A percentile compares a stretch with the other conserved stretches of the same genome.
Evolutionary conservation across 30 jellyfish, hydroid and myxozoan genomes (phyloP).

Genomic region (Nemopilema nomurai): DNA sequence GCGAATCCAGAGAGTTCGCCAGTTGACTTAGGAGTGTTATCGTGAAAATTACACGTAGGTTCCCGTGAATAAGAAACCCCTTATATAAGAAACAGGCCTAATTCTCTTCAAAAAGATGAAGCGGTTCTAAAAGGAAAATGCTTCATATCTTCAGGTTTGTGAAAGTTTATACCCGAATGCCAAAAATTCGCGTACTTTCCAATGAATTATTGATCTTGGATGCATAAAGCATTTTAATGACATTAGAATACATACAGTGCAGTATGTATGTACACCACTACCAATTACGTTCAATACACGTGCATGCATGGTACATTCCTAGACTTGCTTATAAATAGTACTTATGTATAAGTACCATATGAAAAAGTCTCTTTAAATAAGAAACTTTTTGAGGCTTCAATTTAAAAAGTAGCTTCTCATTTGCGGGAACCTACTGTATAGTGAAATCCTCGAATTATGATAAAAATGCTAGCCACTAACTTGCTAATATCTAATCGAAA

Average conservation of each 20-base stretch:
- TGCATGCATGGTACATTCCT: constrained; percentile 28
- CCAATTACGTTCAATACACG: neutral
- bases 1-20: no score
- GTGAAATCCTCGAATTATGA: no score
- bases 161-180: neutral
- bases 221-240: constrained; percentile 3
- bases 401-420: constrained; percentile 9
- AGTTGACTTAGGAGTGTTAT: no score
- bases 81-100: neutral
- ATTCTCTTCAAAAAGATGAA: neutral
- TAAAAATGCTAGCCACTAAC: no score
- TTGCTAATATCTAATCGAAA: no score
- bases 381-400: constrained; percentile 20
- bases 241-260: neutral
- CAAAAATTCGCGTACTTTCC: neutral
- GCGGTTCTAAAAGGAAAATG: neutral
- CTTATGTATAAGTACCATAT: neutral
- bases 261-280: constrained; percentile 10
- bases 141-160: neutral
- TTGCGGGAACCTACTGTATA: constrained; percentile 19
- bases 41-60: no score
- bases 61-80: neutral
- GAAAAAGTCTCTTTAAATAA: neutral
- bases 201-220: constrained; percentile 9
- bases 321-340: neutral